These are phyloP conservation scores for Brachionus calyciflorus DNA, from an alignment of 1,140 invertebrate species.

Conservation along the genomic window DNA sequence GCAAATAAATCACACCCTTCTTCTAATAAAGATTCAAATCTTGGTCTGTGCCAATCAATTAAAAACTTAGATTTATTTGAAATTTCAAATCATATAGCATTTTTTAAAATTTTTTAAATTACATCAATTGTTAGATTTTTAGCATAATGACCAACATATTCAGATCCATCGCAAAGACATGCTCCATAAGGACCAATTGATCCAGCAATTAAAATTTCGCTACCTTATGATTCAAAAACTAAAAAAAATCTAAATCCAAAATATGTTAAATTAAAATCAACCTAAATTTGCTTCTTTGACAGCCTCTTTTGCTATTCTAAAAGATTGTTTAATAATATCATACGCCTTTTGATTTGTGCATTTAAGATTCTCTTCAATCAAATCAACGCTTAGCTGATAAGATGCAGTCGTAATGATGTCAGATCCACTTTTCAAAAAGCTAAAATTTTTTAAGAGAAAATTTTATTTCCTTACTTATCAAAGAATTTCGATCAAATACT, in stretches of 20 bases:
- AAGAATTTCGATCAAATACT: constrained; percentile 62
- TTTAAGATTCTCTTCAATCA: constrained; percentile 71
- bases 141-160: constrained; percentile 80
- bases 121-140: constrained; percentile 67
- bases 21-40: constrained; percentile 72
- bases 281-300: neutral
- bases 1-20: constrained; percentile 77
- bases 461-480: too few relatives aligned
- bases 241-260: constrained; percentile 30
- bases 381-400: constrained; percentile 79
- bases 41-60: constrained; percentile 74
- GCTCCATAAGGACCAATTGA: constrained; percentile 87
- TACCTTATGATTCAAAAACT: constrained; percentile 7
- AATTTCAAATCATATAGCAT: neutral
- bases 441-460: constrained; percentile 47
- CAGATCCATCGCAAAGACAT: constrained; percentile 78
- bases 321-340: constrained; percentile 70
- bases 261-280: constrained; percentile 40
- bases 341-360: constrained; percentile 66
- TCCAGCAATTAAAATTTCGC: constrained; percentile 67
- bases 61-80: constrained; percentile 60
- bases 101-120: constrained; percentile 42
- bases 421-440: constrained; percentile 69
- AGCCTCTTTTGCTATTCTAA: constrained; percentile 67
- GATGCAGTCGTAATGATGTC: constrained; percentile 80